Base-by-base conservation (phyloP, 2,888 invertebrate species). In the Synergus itoensis region DNA sequence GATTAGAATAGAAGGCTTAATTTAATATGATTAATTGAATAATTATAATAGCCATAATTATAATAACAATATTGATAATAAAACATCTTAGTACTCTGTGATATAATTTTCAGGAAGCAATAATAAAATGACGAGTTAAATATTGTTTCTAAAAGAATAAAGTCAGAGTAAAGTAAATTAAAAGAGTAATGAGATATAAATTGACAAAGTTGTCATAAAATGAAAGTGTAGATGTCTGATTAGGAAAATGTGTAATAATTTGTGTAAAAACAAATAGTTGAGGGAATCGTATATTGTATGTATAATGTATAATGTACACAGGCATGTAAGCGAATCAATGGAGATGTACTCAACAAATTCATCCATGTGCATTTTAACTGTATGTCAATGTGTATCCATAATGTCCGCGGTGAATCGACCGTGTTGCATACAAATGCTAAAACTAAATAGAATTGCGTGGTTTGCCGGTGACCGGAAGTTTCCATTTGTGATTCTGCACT, bases 371-470 rank as follows among this genome's bases (percentile, higher is more conserved):
- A 63, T 11, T 43, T 41, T 21, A 43, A 43, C 18, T 67, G 43
- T 12, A 41, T 67, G 4, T 67, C n/a, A n/a, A 67, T 67, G 43
- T 67, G 43, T 18, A 14, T 67, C 11, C 4, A 67, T 18, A 67
- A 43, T 21, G 60, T 60, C 21, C 12, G 21, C 21, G 45, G 43
- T 18, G 11, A 67, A 67, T 67, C 67, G 67, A 60, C 60, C 11
- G 67, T n/a, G 21, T 14, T 43, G 67, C 67, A 67, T 67, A 67
- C 67, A 43, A 67, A 67, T 43, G 43, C 11, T 8, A 41, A 65
- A 67, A 65, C 41, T 65, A 43, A 67, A 67, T 67, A 45, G 41
- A 67, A 45, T 45, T 67, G 41, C 18, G 67, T 40, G 43, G 12
- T n/a, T n/a, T 11, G 9, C n/a, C 43, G n/a, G 5, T 43, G 43